Percentiles rank a stretch among this genome's conserved stretches.
These are phyloP conservation scores for Phodopus roborovskii DNA, from an alignment of 2,113 vertebrate genomes.

Conservation along the genomic window DNA sequence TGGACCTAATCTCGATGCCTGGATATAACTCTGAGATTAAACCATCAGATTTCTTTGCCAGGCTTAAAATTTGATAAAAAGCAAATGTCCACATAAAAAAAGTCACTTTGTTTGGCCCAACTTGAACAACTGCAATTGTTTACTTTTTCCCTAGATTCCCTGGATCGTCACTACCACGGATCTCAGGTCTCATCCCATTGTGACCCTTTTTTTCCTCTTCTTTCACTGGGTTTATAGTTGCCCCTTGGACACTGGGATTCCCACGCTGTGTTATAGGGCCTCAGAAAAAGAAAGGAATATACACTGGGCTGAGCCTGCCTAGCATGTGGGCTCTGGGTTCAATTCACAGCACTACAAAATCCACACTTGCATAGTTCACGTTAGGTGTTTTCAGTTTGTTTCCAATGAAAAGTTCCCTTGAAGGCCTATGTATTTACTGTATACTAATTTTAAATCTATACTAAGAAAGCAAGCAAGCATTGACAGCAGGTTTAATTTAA, in stretches of 20 bases:
- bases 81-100: not conserved
- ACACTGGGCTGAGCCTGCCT: not conserved
- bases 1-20: not conserved
- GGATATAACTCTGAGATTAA: not conserved
- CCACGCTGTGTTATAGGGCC: not conserved
- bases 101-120: not conserved
- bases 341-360: not conserved
- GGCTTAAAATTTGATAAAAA: not conserved
- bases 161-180: not conserved
- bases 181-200: not conserved
- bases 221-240: not conserved
- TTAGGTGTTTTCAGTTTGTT: slow-evolving; percentile 6
- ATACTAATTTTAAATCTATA: slow-evolving; percentile 28
- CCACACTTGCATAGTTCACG: not conserved
- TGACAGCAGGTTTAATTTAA: not conserved
- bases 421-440: not conserved
- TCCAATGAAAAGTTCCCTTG: slow-evolving; percentile 25
- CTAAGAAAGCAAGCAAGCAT: not conserved
- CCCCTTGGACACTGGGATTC: not conserved
- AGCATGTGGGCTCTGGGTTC: no score
- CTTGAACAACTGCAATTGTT: not conserved
- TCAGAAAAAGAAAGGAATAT: not conserved
- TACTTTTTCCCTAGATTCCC: not conserved
- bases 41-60: slow-evolving; percentile 26
- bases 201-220: not conserved